Percentiles rank a stretch among this genome's conserved stretches.
These are phyloP conservation scores for Nymphalis c-album DNA, from an alignment of 2,888 invertebrate genomes.

Conservation along the genomic window DNA sequence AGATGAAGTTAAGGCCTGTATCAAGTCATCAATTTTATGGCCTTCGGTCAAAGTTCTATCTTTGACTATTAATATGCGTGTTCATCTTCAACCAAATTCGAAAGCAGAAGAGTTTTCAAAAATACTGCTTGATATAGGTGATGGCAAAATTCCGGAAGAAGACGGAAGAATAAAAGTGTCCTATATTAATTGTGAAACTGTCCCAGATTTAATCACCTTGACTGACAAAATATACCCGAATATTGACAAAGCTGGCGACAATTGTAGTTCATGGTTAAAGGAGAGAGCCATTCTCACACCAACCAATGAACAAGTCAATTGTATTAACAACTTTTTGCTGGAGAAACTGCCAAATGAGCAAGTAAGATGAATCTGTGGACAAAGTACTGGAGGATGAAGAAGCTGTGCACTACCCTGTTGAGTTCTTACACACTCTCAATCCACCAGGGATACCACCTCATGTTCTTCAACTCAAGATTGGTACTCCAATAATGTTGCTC, in stretches of 20 bases:
- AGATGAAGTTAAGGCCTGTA: conserved; percentile 34
- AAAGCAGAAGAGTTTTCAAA: neutral
- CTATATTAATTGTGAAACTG: too few relatives aligned
- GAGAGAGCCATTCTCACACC: conserved; percentile 1
- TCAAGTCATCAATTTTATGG: conserved; percentile 40
- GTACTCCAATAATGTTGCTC: conserved; percentile 9
- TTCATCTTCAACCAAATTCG: too few relatives aligned
- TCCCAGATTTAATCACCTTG: conserved; percentile 1
- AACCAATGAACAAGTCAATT: neutral
- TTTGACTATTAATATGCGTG: neutral
- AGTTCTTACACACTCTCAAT: neutral
- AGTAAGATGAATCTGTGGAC: neutral
- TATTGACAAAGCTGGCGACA: neutral
- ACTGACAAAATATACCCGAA: neutral
- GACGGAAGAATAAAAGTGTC: too few relatives aligned
- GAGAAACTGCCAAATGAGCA: neutral
- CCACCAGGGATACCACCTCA: neutral
- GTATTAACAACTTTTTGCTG: neutral
- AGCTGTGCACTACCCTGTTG: too few relatives aligned
- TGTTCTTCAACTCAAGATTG: conserved; percentile 29
- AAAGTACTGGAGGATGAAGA: neutral
- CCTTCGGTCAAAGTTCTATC: conserved; percentile 1
- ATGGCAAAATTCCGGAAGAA: neutral
- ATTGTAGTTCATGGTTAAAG: neutral
- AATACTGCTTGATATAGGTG: neutral